Base-by-base conservation (phyloP, 2,888 invertebrate genomes). In the Habroteleia sp. region DNA sequence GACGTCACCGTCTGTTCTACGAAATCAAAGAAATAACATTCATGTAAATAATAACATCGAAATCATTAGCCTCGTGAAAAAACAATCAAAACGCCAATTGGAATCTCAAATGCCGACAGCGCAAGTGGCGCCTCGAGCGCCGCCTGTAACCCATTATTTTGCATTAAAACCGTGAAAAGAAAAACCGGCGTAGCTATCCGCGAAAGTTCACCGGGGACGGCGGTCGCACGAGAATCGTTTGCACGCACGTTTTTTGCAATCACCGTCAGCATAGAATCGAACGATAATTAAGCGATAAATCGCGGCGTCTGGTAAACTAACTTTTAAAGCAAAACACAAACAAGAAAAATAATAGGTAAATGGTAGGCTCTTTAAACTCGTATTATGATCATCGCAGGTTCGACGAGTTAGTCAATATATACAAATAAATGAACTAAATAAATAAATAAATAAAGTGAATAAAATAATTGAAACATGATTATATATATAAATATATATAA, bases 311-410 rank as follows among this genome's bases (percentile, higher is more conserved):
- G 54, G 44, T 54, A 29, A 39, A 46, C 66, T 54, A 39, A 42
- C 14, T 66, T 63, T 62, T 42, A 37, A 65, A 44, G 6, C 41
- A 33, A 14, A 62, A 29, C 33, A 29, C 10, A 31, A 60, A 52
- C 2, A 35, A 37, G 13, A 23, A 48, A 37, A 50, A 42, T 23
- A 46, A 48, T 63, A 72, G 44, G 10, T 72, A 58, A 74, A 63
- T 72, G 78, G 74, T 83, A 84, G 84, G 79, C 79, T 83, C 83
- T 84, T 82, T 79, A 81, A 82, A 79, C 82, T 81, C 81, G 80
- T 83, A 80, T 76, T 73, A 79, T 79, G 77, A 79, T 83, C 79
- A 79, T 83, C 82, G 82, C 82, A 80, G 81, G 79, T 81, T 81
- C 81, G 76, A 82, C 82, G 79, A 79, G 82, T 83, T 80, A 83